Evolutionary conservation across 1,140 invertebrate genomes (phyloP), one percentile per base, ranked within the genome.

Genomic region (Matsumurasca onukii): DNA sequence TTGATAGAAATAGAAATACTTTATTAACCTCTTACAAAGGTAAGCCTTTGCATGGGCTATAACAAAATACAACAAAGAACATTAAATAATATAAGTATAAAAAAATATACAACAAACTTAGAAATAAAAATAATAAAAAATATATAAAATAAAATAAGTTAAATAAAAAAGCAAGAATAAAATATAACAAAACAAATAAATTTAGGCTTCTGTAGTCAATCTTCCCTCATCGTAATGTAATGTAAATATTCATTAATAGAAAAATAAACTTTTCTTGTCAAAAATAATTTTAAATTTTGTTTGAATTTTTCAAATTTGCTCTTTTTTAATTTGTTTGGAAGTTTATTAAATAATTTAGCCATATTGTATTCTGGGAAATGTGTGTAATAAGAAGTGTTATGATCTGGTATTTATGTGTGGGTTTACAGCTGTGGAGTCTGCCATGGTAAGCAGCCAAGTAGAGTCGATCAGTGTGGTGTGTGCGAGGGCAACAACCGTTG

Each of bases 21-120:
- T n/a, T n/a, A n/a, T n/a, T n/a, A n/a, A n/a, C n/a, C n/a, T n/a
- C n/a, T n/a, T n/a, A n/a, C n/a, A n/a, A n/a, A n/a, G n/a, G n/a
- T n/a, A n/a, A n/a, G n/a, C n/a, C n/a, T n/a, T n/a, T n/a, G n/a
- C n/a, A n/a, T n/a, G n/a, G n/a, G n/a, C n/a, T n/a, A n/a, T n/a
- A n/a, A n/a, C n/a, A n/a, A n/a, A n/a, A n/a, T n/a, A n/a, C 39
- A 45, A 45, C 39, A 45, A 45, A 45, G n/a, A 45, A 45, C 9
- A 45, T 9, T 45, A 45, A 45, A 45, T 45, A 45, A 45, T 45
- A 45, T 45, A 45, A 45, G n/a, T 45, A 45, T 45, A 45, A 12
- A 9, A 45, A n/a, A 45, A 12, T 9, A 12, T 45, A 45, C 9
- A 12, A 9, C 9, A 45, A 45, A 45, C n/a, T 12, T 45, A 45